Base-by-base conservation (phyloP, 1,140 invertebrate genomes). In the Dolichoris vasculosae region DNA sequence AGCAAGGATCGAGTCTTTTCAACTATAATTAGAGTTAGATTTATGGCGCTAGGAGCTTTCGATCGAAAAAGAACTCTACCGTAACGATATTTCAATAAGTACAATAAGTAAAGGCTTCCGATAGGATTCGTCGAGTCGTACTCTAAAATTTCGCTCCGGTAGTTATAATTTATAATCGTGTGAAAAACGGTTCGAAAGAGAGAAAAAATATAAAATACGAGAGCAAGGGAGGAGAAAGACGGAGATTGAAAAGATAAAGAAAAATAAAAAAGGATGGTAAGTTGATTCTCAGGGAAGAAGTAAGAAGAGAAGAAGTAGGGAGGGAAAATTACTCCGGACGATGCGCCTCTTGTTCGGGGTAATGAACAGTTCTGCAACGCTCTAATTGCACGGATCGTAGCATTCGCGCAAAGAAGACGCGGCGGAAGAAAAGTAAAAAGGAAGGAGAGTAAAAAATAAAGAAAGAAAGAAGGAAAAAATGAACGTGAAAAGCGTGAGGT, bases 341-440 rank as follows among this genome's bases (percentile, higher is more conserved):
- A 86, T 75, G 86, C 84, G 63, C 79, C 86, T 86, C 80, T 86
- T 84, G 88, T 78, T 86, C 86, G 64, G 85, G 82, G 86, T 89
- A 88, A 89, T 87, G 83, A 88, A 86, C 86, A 86, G 86, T 89
- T 89, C 79, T 78, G 80, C 80, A 80, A 78, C 84, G 84, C 73
- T 86, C 79, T 86, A 86, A 86, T 86, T 86, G 79, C 73, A 86
- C 63, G 30, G 84, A 82, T 82, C 71, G 79, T 75, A 63, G 40
- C 13, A 23, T 51, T 26, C 35, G 73, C 55, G 40, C 35, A 38
- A 4, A 35, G 23, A 30, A 48, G 43, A 46, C 43, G 67, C 48
- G 23, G 81, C 4, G 17, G 26, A 11, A 30, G 30, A 75, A n/a
- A n/a, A n/a, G n/a, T n/a, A n/a, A n/a, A n/a, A n/a, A 51, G 20